These are phyloP conservation scores for Dendroctonus ponderosae DNA, from an alignment of 1,140 invertebrate species.

Conservation along the genomic window DNA sequence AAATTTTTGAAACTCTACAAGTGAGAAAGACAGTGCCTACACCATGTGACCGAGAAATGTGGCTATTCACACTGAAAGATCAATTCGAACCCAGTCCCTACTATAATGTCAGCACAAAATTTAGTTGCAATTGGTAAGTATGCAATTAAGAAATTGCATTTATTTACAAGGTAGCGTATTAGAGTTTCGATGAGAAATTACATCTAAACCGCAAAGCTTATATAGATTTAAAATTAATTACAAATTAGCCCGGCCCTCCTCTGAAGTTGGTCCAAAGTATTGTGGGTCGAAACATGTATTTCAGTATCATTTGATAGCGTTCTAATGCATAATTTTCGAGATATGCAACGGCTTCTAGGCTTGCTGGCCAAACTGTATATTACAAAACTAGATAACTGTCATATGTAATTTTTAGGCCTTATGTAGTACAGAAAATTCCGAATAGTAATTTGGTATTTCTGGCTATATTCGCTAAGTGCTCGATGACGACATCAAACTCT, in stretches of 20 bases:
- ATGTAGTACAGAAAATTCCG: conserved; percentile 77
- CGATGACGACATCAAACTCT: conserved; percentile 23
- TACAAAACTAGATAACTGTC: too few relatives aligned
- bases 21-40: conserved; percentile 63
- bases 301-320: too few relatives aligned
- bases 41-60: conserved; percentile 72
- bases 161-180: too few relatives aligned
- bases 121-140: conserved; percentile 40
- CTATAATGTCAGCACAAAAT: conserved; percentile 35
- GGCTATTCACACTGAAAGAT: conserved; percentile 49
- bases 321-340: too few relatives aligned
- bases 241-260: too few relatives aligned
- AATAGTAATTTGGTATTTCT: conserved; percentile 81
- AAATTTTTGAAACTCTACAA: conserved; percentile 46
- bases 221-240: background rate
- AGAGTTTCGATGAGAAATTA: background rate
- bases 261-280: too few relatives aligned
- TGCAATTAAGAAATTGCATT: background rate
- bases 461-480: conserved; percentile 71
- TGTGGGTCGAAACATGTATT: too few relatives aligned
- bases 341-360: too few relatives aligned
- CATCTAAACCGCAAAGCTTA: background rate
- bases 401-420: conserved; percentile 72
- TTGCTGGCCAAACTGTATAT: too few relatives aligned
- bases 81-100: conserved; percentile 27